Conservation (phyloP, 1,140 invertebrate species). For the Drosophila parabipectinata region DNA sequence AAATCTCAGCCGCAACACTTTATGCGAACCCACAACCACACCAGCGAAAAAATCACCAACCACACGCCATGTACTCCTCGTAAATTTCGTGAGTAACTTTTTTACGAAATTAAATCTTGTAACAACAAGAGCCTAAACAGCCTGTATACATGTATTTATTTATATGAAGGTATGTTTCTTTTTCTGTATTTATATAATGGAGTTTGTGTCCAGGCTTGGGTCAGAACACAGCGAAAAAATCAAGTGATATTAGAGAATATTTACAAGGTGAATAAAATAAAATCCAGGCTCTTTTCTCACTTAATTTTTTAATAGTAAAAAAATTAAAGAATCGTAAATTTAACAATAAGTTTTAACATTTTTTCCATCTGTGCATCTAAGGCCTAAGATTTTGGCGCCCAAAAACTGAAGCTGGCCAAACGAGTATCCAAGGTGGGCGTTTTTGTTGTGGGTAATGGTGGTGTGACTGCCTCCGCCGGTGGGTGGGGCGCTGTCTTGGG, state of each 20-base stretch:
- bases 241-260: background rate
- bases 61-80: slow-evolving; percentile 79
- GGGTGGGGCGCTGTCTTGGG: slow-evolving; percentile 61
- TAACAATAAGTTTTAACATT: background rate
- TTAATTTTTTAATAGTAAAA: no score
- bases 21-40: slow-evolving; percentile 75
- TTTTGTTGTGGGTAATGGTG: slow-evolving; percentile 15
- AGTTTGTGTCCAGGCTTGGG: slow-evolving; percentile 35
- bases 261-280: background rate
- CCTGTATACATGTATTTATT: slow-evolving; percentile 39
- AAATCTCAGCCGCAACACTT: slow-evolving; percentile 78
- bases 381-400: slow-evolving; percentile 59
- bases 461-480: slow-evolving; percentile 12
- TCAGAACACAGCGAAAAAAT: slow-evolving; percentile 16
- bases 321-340: background rate
- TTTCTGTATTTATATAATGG: slow-evolving; percentile 34
- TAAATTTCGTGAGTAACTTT: slow-evolving; percentile 82
- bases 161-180: slow-evolving; percentile 26
- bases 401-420: slow-evolving; percentile 66
- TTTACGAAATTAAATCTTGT: slow-evolving; percentile 83
- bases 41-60: slow-evolving; percentile 62
- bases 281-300: background rate
- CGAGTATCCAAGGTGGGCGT: slow-evolving; percentile 40
- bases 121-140: slow-evolving; percentile 64
- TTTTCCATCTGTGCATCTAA: slow-evolving; percentile 40